phyloP scores from a whole-genome alignment of 2,888 invertebrate species.

The Margaritifera margaritifera region DNA sequence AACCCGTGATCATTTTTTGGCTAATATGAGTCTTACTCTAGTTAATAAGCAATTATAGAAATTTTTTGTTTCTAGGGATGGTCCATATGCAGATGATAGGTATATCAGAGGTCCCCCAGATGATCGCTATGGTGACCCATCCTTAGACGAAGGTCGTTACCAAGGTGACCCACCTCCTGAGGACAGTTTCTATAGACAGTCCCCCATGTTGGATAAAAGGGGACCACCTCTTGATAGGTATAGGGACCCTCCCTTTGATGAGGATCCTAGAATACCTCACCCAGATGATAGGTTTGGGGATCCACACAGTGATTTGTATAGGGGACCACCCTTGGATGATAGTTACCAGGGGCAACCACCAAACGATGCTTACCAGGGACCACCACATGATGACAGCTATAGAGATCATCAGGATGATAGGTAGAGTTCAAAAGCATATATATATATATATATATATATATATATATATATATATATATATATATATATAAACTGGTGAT shows the following conservation, averaged over 20 bases:
- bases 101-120: slow-evolving; percentile 5
- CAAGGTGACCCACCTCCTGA: slow-evolving; percentile 14
- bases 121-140: slow-evolving; percentile 27
- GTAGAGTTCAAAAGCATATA: neutral
- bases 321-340: slow-evolving; percentile 30
- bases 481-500: too few species aligned
- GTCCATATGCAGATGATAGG: too few species aligned
- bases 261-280: slow-evolving; percentile 18
- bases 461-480: too few species aligned
- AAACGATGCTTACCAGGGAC: slow-evolving; percentile 28
- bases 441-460: too few species aligned
- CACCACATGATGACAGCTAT: slow-evolving; percentile 26
- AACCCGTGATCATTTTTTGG: too few species aligned
- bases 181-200: slow-evolving; percentile 43
- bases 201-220: slow-evolving; percentile 29
- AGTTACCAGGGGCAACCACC: slow-evolving; percentile 38
- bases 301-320: neutral
- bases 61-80: too few species aligned
- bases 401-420: slow-evolving; percentile 25
- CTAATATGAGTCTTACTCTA: too few species aligned
- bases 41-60: too few species aligned
- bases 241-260: slow-evolving; percentile 6
- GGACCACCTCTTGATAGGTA: slow-evolving; percentile 39
- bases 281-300: slow-evolving; percentile 25
- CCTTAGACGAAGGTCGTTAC: slow-evolving; percentile 29